Conservation (phyloP, 2,888 invertebrate genomes). For the Cremastinae sp. region DNA sequence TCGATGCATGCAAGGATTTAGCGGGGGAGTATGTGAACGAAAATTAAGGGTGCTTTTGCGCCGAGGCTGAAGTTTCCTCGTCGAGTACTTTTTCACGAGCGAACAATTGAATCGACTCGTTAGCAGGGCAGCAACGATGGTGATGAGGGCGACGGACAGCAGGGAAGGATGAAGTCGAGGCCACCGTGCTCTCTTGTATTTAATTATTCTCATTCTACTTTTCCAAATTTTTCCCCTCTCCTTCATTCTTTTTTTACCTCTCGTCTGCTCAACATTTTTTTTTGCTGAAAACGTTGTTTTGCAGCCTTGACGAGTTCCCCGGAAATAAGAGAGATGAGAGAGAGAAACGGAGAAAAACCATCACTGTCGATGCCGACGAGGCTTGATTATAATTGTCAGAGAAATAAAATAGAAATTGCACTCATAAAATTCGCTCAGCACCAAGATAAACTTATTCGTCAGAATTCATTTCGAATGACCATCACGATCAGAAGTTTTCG, state of each 20-base stretch:
- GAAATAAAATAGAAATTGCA: slow-evolving; percentile 38
- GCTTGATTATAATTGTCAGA: slow-evolving; percentile 51
- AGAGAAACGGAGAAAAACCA: not conserved
- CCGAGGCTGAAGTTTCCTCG: slow-evolving; percentile 52
- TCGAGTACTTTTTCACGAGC: slow-evolving; percentile 58
- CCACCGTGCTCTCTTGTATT: slow-evolving; percentile 43
- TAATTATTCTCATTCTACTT: slow-evolving; percentile 60
- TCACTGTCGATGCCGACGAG: slow-evolving; percentile 34
- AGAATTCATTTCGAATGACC: not conserved
- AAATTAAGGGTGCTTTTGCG: slow-evolving; percentile 59
- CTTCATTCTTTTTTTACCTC: not conserved
- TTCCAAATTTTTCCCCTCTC: slow-evolving; percentile 35
- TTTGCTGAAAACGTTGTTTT: slow-evolving; percentile 39
- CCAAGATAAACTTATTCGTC: slow-evolving; percentile 11
- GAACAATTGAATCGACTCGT: slow-evolving; percentile 63
- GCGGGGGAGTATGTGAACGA: slow-evolving; percentile 49
- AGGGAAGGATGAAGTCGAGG: not conserved
- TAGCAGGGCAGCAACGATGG: slow-evolving; percentile 50
- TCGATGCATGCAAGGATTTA: slow-evolving; percentile 55
- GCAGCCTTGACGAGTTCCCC: slow-evolving; percentile 41
- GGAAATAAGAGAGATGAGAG: slow-evolving; percentile 22
- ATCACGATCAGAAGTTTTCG: slow-evolving; percentile 31
- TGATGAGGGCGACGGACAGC: slow-evolving; percentile 39
- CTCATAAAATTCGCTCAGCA: slow-evolving; percentile 24
- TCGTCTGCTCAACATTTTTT: slow-evolving; percentile 16